Conservation (phyloP, 2,797 vertebrate species). For the Bradypodion ventrale region DNA sequence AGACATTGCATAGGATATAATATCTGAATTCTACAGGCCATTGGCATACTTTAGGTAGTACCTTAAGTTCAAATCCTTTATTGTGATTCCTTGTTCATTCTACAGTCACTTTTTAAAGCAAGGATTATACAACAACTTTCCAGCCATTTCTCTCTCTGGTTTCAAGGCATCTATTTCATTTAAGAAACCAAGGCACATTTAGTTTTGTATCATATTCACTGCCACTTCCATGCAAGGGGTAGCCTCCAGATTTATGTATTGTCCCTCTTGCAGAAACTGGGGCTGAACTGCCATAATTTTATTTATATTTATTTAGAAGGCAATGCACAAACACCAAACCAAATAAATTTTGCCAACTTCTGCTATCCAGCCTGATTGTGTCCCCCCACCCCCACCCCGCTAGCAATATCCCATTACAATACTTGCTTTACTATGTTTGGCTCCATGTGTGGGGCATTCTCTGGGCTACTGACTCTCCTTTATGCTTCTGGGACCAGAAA, state of each 20-base stretch:
- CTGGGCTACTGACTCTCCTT: no score
- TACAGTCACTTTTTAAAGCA: fast-evolving
- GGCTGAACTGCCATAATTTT: neutral
- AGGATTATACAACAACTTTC: neutral
- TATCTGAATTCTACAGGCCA: slow-evolving; percentile 26
- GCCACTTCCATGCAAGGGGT: neutral
- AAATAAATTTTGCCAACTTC: neutral
- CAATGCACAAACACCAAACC: neutral
- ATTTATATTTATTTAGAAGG: no score
- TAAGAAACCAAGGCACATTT: neutral
- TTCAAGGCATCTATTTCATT: neutral
- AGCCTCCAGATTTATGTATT: neutral
- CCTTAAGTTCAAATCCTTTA: slow-evolving; percentile 42
- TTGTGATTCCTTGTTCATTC: slow-evolving; percentile 16
- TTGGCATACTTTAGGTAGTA: neutral
- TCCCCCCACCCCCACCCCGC: no score
- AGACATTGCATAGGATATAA: no score
- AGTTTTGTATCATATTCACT: no score
- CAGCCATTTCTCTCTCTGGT: neutral
- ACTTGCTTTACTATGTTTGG: neutral
- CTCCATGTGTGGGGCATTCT: neutral
- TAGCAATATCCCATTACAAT: neutral
- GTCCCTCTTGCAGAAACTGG: neutral
- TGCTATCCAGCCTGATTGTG: neutral
- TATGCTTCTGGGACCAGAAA: neutral